Base-by-base conservation (phyloP, 1,140 invertebrate species). In the Calycopis cecrops region DNA sequence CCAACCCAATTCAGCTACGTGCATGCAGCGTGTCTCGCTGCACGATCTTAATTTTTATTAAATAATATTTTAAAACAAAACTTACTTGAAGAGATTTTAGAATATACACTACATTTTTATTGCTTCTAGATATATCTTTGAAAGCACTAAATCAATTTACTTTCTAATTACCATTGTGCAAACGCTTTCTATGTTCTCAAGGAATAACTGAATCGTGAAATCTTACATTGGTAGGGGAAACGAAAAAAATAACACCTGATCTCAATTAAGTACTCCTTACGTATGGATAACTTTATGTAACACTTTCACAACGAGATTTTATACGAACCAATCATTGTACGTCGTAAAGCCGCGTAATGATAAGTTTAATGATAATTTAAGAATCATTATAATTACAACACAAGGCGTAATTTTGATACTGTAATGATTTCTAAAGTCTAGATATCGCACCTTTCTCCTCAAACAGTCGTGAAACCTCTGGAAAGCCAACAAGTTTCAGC, bases 141-240 rank as follows among this genome's bases (percentile, higher is more conserved):
- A 28, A 28, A 28, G 21, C 21, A 28, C 21, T 28, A 44, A 44
- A 44, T 14, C 40, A 44, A 44, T 44, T 44, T 9, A 44, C 40
- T 44, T 44, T 44, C 40, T 44, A 38, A 38, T 38, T 12, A 40
- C 38, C 12, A 44, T 16, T 44, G 14, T 16, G 40, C 40, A 44
- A 44, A 44, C 16, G 16, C 40, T 44, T 44, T 44, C 40, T 18
- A 44, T 44, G 40, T 44, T 16, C 40, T 44, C 2, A 44, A 16
- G 40, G 40, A 44, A 16, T 14, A 12, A 16, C 12, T 44, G 12
- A 44, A 7, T 44, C 40, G 40, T 9, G 40, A 44, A 44, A 44
- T 44, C 40, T 16, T 44, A 9, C 40, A 28, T 6, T 28, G 40
- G 17, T 17, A 16, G 40, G 40, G 17, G 40, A 44, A 44, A 44